phyloP scores from a whole-genome alignment of 2,888 invertebrate species.

The Lasiommata megera region DNA sequence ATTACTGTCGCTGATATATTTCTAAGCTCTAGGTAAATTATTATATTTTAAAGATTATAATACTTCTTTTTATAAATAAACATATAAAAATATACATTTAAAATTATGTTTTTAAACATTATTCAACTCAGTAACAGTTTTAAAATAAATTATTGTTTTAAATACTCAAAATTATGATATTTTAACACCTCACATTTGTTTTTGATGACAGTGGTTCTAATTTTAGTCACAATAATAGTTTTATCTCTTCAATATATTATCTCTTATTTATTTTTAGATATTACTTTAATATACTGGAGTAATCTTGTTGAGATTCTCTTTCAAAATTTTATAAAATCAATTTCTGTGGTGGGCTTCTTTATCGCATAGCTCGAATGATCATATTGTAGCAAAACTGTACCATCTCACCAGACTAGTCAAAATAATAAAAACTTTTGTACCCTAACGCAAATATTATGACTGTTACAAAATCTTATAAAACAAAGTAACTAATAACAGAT shows the following conservation, averaged over 20 bases:
- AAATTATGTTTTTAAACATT: constrained; percentile 67
- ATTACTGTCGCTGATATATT: constrained; percentile 47
- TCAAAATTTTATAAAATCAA: constrained; percentile 32
- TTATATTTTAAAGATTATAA: constrained; percentile 57
- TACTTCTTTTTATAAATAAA: constrained; percentile 71
- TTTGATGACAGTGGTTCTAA: constrained; percentile 24
- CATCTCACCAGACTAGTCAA: constrained; percentile 61
- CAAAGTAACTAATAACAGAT: constrained; percentile 30
- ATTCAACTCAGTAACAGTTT: constrained; percentile 68
- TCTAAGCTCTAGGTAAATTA: constrained; percentile 46
- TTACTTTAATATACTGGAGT: constrained; percentile 32
- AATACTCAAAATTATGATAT: constrained; percentile 40
- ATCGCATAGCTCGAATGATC: constrained; percentile 35
- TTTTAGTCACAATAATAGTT: constrained; percentile 3
- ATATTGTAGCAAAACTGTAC: constrained; percentile 33
- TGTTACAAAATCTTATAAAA: constrained; percentile 27
- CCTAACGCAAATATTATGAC: constrained; percentile 54
- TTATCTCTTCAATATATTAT: constrained; percentile 6
- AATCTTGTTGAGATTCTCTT: constrained; percentile 60
- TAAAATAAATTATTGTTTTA: constrained; percentile 49
- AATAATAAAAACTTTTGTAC: constrained; percentile 65
- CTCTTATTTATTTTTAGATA: constrained; percentile 10
- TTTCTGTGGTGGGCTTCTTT: constrained; percentile 19
- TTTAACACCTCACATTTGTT: constrained; percentile 31
- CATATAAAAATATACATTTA: constrained; percentile 76